phyloP scores from a whole-genome alignment of 1,140 invertebrate species.

The Sycobia sp. region DNA sequence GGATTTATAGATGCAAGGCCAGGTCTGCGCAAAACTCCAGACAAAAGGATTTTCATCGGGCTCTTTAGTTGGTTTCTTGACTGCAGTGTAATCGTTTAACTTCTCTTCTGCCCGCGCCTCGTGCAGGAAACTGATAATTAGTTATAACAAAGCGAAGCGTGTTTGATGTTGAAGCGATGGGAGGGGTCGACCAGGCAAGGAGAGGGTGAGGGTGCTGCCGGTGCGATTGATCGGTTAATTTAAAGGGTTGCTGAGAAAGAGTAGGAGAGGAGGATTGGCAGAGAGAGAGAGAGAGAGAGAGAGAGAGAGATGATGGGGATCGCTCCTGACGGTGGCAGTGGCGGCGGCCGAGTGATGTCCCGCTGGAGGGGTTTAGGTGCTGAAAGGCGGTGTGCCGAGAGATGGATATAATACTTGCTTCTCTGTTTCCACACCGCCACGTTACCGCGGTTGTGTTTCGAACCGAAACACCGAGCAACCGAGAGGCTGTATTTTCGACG shows the following conservation, averaged over 20 bases:
- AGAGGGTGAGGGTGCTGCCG: slow-evolving; percentile 27
- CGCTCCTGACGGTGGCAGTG: slow-evolving; percentile 41
- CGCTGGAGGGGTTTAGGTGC: slow-evolving; percentile 30
- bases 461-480: slow-evolving; percentile 17
- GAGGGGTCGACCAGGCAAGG: background rate
- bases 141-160: slow-evolving; percentile 56
- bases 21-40: background rate
- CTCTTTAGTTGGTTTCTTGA: slow-evolving; percentile 5
- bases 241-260: slow-evolving; percentile 51
- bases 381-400: slow-evolving; percentile 37
- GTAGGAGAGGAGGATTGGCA: slow-evolving; percentile 45
- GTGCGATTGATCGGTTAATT: slow-evolving; percentile 60
- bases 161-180: slow-evolving; percentile 53
- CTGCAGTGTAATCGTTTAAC: slow-evolving; percentile 10
- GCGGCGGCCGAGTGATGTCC: slow-evolving; percentile 37
- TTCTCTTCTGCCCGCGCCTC: background rate
- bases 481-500: slow-evolving; percentile 44
- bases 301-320: slow-evolving; percentile 48
- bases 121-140: slow-evolving; percentile 48
- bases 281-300: slow-evolving; percentile 46
- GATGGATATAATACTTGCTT: slow-evolving; percentile 37
- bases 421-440: background rate
- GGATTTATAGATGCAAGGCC: too few relatives aligned
- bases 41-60: slow-evolving; percentile 39
- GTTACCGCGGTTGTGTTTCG: too few relatives aligned